Evolutionary conservation across 2,113 vertebrate species (phyloP).

Genomic region (Apteryx mantelli): DNA sequence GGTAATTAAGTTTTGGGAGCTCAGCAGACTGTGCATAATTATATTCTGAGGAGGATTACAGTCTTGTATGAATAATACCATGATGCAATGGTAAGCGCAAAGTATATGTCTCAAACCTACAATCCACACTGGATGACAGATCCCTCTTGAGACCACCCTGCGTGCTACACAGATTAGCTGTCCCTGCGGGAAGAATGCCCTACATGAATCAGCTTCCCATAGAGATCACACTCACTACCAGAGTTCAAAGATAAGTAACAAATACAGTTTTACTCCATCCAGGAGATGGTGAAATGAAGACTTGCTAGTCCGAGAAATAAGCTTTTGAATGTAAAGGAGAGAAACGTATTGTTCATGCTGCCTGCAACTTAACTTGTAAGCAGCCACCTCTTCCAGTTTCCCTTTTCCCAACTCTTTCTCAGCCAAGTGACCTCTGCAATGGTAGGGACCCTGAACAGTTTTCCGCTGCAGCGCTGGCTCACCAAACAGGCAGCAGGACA

Average conservation of each 20-base stretch:
- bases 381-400: not conserved
- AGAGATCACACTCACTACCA: not conserved
- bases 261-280: not conserved
- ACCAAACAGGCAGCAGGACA: not conserved
- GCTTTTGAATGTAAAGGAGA: not conserved
- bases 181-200: not conserved
- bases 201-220: not conserved
- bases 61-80: constrained; percentile 11
- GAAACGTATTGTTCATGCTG: not conserved
- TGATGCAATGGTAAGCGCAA: constrained; percentile 3
- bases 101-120: not conserved
- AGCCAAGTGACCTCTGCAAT: not conserved
- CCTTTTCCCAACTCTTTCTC: not conserved
- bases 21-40: constrained; percentile 54
- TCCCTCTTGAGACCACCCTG: not conserved
- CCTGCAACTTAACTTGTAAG: not conserved
- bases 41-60: constrained; percentile 29
- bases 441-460: not conserved
- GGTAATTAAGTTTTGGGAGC: constrained; percentile 21
- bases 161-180: not conserved
- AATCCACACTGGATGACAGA: not conserved
- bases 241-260: not conserved
- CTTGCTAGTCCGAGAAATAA: not conserved
- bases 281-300: not conserved
- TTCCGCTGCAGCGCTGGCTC: not conserved